Conservation (phyloP, 2,888 invertebrate genomes). For the Andrena praecox region DNA sequence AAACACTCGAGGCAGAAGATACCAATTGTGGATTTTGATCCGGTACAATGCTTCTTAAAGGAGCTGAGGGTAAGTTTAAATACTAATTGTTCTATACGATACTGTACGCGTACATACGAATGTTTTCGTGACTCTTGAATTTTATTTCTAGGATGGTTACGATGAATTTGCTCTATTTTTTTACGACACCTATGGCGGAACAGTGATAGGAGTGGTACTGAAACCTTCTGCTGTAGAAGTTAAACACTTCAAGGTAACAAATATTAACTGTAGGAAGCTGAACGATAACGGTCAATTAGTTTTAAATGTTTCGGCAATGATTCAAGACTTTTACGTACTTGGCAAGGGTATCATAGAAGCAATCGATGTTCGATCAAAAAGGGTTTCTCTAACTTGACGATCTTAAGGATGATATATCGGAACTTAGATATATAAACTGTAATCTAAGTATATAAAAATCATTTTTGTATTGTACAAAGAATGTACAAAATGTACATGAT, state of each 20-base stretch:
- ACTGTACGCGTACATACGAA: neutral
- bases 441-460: conserved; percentile 35
- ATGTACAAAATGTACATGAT: neutral
- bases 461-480: conserved; percentile 23
- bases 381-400: conserved; percentile 35
- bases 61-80: conserved; percentile 89
- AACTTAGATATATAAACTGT: conserved; percentile 9
- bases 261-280: conserved; percentile 87
- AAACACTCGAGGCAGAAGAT: conserved; percentile 84
- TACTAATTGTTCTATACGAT: neutral
- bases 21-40: conserved; percentile 92
- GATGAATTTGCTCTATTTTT: conserved; percentile 94
- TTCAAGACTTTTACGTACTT: conserved; percentile 90
- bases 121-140: neutral
- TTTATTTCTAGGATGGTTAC: conserved; percentile 88
- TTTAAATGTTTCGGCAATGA: conserved; percentile 88
- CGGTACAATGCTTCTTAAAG: conserved; percentile 89
- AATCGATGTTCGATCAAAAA: conserved; percentile 83
- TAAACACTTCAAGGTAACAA: conserved; percentile 91
- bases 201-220: conserved; percentile 93
- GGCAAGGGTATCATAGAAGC: conserved; percentile 89
- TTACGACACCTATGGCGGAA: conserved; percentile 95
- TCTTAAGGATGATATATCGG: conserved; percentile 2
- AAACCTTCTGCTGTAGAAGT: conserved; percentile 89
- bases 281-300: conserved; percentile 85